These are phyloP conservation scores for Heteromurus nitidus DNA, from an alignment of 2,888 invertebrate genomes.

Conservation along the genomic window DNA sequence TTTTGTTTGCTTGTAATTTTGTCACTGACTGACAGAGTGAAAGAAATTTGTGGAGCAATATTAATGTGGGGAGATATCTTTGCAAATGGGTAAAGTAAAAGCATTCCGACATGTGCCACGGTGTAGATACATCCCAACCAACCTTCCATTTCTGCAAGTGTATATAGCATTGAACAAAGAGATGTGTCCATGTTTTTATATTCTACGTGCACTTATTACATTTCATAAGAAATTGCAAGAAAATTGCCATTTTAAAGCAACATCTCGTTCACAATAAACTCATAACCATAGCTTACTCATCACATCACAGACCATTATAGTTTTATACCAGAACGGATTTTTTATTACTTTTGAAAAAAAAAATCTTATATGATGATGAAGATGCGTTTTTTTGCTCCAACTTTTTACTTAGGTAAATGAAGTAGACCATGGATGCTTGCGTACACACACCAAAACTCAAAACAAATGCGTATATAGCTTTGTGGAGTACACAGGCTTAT, in stretches of 20 bases:
- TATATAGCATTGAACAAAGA: conserved; percentile 12
- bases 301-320: conserved; percentile 47
- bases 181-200: conserved; percentile 10
- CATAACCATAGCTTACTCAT: conserved; percentile 45
- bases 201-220: conserved; percentile 3
- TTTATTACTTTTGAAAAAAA: conserved; percentile 30
- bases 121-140: no score
- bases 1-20: conserved; percentile 18
- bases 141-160: no score
- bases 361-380: conserved; percentile 9
- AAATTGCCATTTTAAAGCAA: conserved; percentile 38
- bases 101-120: background rate
- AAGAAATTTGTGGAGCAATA: conserved; percentile 49
- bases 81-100: conserved; percentile 1
- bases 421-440: conserved; percentile 52
- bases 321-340: conserved; percentile 55
- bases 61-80: conserved; percentile 3
- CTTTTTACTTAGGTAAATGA: conserved; percentile 40
- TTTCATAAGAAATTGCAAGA: conserved; percentile 10
- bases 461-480: background rate
- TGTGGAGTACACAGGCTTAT: background rate
- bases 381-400: conserved; percentile 15
- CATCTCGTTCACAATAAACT: conserved; percentile 30
- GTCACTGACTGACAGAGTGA: conserved; percentile 37
- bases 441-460: background rate